A percentile compares a stretch with the other conserved stretches of the same genome.
These are phyloP conservation scores for Pocillopora grandis DNA, from an alignment of 92 coral and sea anemone genomes.

Conservation along the genomic window DNA sequence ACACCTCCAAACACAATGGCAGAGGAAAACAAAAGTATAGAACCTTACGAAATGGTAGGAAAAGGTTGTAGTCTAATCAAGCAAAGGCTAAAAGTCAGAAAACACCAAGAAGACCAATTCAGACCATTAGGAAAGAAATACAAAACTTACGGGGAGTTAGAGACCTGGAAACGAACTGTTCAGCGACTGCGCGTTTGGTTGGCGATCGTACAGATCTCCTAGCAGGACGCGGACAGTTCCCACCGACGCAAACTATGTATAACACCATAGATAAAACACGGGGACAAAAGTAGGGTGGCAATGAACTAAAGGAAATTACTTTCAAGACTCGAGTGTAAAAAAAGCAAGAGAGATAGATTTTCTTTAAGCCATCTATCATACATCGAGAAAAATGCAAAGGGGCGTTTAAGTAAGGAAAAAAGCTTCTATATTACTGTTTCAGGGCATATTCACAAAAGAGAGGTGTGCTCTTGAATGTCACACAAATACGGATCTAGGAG, in stretches of 20 bases:
- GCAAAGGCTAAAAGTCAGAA: too few species aligned
- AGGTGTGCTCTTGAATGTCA: too few species aligned
- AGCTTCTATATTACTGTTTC: too few species aligned
- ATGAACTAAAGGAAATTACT: background rate
- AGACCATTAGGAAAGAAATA: background rate
- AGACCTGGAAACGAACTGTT: background rate
- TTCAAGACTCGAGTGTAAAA: too few species aligned
- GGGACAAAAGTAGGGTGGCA: background rate
- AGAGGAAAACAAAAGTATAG: background rate
- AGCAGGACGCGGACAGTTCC: slow-evolving; percentile 20
- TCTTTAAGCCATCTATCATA: background rate
- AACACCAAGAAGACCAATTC: background rate
- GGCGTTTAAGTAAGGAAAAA: too few species aligned
- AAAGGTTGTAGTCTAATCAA: background rate
- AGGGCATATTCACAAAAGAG: too few species aligned
- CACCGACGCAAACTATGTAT: slow-evolving; percentile 21
- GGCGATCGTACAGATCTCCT: slow-evolving; percentile 10
- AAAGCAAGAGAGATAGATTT: background rate
- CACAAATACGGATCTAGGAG: too few species aligned
- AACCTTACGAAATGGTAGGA: background rate
- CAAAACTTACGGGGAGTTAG: slow-evolving; percentile 3
- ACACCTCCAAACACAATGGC: too few species aligned
- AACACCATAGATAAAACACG: background rate
- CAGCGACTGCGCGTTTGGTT: background rate
- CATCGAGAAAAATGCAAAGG: too few species aligned